Base-by-base conservation (phyloP, 2,888 invertebrate genomes). In the Pilophorus perplexus region DNA sequence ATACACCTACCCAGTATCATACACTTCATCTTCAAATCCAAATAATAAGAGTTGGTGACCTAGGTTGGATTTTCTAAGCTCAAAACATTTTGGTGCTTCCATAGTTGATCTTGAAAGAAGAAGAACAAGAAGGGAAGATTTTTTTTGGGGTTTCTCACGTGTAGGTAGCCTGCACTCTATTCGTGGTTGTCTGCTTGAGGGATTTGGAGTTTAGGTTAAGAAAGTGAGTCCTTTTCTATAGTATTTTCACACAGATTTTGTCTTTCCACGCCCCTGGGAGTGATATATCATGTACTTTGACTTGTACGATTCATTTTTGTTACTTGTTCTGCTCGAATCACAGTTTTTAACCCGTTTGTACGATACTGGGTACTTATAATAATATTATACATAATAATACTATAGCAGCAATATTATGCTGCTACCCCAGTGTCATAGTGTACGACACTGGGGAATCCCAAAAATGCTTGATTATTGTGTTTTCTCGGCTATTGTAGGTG, bases 1-100 rank as follows among this genome's bases (percentile, higher is more conserved):
- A n/a, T n/a, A n/a, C n/a, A n/a, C n/a, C n/a, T n/a, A n/a, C n/a
- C n/a, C 55, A 55, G 55, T 55, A 55, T 37, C 55, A 55, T 55
- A 55, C 55, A 37, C 55, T 55, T 38, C 38, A 55, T 14, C 55
- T 55, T 55, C 55, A 55, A 55, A 55, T 3, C 22, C 55, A 55
- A 55, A 55, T n/a, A 22, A 55, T 55, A 37, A 38, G 18, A 55
- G 55, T 37, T 55, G 38, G n/a, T n/a, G 23, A 38, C 55, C n/a
- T 55, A 55, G 38, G 55, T 55, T 37, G 55, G 37, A 55, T 55
- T 55, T 55, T 38, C 38, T 38, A 38, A 37, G 38, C 38, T 38
- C 55, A 55, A 55, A 20, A 55, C 38, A 16, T 37, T 22, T 12
- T 38, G n/a, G 38, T 38, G n/a, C 55, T 55, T 55, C 55, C 38